Conservation (phyloP, 2,888 invertebrate genomes). For the Agrotis exclamationis region DNA sequence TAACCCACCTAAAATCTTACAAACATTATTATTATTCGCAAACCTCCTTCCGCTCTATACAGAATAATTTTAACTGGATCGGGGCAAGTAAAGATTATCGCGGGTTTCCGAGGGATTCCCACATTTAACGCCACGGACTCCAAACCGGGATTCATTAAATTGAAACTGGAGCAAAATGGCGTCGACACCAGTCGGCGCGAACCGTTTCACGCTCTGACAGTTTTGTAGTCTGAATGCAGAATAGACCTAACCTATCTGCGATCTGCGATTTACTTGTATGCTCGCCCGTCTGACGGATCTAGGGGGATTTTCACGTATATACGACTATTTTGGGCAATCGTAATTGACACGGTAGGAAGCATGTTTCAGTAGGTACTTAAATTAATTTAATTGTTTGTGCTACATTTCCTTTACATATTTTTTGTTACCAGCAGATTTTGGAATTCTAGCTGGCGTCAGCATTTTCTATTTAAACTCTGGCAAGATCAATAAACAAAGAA, state of each 20-base stretch:
- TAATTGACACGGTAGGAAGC: neutral
- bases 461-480: neutral
- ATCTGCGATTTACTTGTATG: constrained; percentile 66
- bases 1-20: constrained; percentile 1
- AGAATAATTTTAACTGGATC: constrained; percentile 40
- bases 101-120: constrained; percentile 71
- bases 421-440: neutral
- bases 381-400: neutral
- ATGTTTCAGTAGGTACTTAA: neutral
- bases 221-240: constrained; percentile 78
- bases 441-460: neutral
- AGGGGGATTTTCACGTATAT: constrained; percentile 28
- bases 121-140: constrained; percentile 75
- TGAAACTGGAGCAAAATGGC: constrained; percentile 84
- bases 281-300: constrained; percentile 29
- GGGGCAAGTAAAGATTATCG: constrained; percentile 71
- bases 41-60: constrained; percentile 30
- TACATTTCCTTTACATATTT: too few relatives aligned
- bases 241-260: constrained; percentile 80
- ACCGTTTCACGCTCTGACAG: constrained; percentile 85
- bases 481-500: neutral
- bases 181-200: constrained; percentile 76
- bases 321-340: neutral
- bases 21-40: constrained; percentile 20
- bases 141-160: constrained; percentile 83